A percentile compares a stretch with the other conserved stretches of the same genome.
These are phyloP conservation scores for Oxyruncus cristatus DNA, from an alignment of 2,113 vertebrate genomes.

Conservation along the genomic window DNA sequence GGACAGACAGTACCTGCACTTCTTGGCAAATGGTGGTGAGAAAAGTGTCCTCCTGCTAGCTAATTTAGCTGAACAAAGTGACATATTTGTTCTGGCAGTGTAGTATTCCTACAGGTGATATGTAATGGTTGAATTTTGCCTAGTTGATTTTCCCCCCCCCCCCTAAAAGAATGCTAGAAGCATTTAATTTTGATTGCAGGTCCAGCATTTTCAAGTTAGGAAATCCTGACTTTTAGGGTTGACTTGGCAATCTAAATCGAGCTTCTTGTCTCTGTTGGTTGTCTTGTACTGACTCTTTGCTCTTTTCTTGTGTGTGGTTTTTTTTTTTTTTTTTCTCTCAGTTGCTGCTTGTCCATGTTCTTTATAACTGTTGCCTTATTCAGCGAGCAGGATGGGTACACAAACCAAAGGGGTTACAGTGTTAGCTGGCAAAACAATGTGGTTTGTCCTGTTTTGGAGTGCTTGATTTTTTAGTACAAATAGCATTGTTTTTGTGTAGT, in stretches of 20 bases:
- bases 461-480: background rate
- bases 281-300: background rate
- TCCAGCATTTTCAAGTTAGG: background rate
- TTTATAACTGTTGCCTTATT: background rate
- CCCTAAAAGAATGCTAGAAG: background rate
- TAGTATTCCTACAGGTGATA: background rate
- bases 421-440: background rate
- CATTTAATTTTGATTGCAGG: background rate
- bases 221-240: background rate
- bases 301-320: background rate
- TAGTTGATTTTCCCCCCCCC: no score
- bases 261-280: background rate
- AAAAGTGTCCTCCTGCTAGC: background rate
- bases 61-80: background rate
- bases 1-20: background rate
- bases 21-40: background rate
- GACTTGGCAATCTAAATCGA: background rate
- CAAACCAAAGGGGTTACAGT: background rate
- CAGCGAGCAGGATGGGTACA: accelerated
- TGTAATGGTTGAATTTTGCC: background rate
- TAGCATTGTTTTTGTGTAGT: background rate
- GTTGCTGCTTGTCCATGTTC: background rate
- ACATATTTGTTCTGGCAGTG: background rate
- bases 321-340: background rate
- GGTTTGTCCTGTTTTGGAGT: background rate